These are phyloP conservation scores for Tromatobia lineatoria DNA, from an alignment of 2,888 invertebrate species.

Conservation along the genomic window DNA sequence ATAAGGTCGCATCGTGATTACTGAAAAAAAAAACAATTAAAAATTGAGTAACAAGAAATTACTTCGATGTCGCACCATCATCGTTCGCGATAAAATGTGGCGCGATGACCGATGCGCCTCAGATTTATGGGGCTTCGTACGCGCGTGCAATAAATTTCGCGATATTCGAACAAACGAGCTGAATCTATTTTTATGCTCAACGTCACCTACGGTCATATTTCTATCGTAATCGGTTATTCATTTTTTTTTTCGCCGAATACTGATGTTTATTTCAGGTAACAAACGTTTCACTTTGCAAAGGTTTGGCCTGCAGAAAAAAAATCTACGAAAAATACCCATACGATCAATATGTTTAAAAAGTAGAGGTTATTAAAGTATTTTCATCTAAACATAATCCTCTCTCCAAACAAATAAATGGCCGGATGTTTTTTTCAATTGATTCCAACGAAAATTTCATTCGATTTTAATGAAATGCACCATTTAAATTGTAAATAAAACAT, in stretches of 20 bases:
- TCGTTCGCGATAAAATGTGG: constrained; percentile 63
- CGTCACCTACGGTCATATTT: constrained; percentile 39
- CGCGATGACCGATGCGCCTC: constrained; percentile 55
- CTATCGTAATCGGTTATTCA: constrained; percentile 45
- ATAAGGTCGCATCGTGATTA: not conserved
- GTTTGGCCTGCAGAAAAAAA: not conserved
- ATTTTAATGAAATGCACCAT: no score
- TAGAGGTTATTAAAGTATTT: no score
- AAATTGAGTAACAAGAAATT: constrained; percentile 66
- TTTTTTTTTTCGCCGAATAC: constrained; percentile 4
- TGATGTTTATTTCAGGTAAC: not conserved
- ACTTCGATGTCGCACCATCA: constrained; percentile 62
- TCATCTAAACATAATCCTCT: no score
- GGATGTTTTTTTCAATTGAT: no score
- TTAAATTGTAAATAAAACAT: no score
- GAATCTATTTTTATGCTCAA: constrained; percentile 30
- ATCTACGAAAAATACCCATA: not conserved
- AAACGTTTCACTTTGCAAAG: not conserved
- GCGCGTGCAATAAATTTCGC: constrained; percentile 61
- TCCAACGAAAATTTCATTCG: no score
- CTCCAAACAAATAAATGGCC: no score
- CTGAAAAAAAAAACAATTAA: constrained; percentile 58
- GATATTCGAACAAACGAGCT: constrained; percentile 41
- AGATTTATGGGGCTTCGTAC: constrained; percentile 55
- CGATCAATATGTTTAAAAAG: not conserved